phyloP scores from a whole-genome alignment of 2,797 vertebrate genomes.

The Falco naumanni region DNA sequence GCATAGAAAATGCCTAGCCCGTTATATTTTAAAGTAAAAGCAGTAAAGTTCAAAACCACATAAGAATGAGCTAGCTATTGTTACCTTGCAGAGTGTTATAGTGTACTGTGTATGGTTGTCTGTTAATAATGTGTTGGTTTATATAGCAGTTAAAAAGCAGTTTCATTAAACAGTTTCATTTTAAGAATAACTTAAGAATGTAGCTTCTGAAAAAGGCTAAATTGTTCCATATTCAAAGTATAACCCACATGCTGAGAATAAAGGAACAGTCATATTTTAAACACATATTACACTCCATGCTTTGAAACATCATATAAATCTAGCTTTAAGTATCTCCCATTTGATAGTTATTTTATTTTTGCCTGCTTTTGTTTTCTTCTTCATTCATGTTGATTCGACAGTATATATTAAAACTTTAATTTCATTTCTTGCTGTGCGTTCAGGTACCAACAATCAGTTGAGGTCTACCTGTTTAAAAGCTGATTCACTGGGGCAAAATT shows the following conservation, averaged over 20 bases:
- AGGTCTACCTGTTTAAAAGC: neutral
- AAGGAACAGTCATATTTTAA: constrained; percentile 54
- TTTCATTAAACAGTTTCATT: constrained; percentile 36
- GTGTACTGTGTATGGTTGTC: constrained; percentile 39
- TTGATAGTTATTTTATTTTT: constrained; percentile 55
- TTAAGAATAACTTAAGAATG: constrained; percentile 59
- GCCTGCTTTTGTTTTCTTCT: constrained; percentile 23
- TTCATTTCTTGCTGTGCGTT: neutral
- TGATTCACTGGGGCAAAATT: neutral
- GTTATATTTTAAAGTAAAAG: neutral
- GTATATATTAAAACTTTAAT: constrained; percentile 58
- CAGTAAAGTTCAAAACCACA: neutral
- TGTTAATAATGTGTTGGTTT: constrained; percentile 64
- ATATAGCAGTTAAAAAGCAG: constrained; percentile 40
- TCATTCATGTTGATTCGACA: constrained; percentile 34
- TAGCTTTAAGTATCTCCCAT: constrained; percentile 47
- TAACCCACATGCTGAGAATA: constrained; percentile 57
- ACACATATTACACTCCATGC: constrained; percentile 6
- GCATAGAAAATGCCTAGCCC: neutral
- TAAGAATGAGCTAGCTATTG: neutral
- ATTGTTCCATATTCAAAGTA: constrained; percentile 62
- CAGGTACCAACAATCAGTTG: constrained; percentile 25
- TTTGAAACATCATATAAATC: constrained; percentile 64
- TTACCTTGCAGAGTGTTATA: constrained; percentile 8
- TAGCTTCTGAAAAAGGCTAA: constrained; percentile 27